Evolutionary conservation across 2,888 invertebrate species (phyloP).

Genomic region (Chrysina gloriosa): DNA sequence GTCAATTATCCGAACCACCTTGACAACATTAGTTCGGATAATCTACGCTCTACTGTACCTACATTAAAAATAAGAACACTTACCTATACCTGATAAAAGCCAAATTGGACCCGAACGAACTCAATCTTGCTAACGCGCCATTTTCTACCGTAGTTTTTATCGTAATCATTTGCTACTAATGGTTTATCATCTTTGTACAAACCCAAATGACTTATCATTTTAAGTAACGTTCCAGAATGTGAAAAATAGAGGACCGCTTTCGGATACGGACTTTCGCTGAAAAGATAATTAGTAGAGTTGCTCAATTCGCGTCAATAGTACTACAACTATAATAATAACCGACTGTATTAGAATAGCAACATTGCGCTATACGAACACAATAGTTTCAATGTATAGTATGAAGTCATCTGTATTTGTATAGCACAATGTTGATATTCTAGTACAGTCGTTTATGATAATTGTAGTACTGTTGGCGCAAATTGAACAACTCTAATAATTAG

Average conservation of each 20-base stretch:
- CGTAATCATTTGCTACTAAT: slow-evolving; percentile 70
- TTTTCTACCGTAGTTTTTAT: slow-evolving; percentile 61
- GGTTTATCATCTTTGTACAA: slow-evolving; percentile 75
- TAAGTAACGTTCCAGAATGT: slow-evolving; percentile 85
- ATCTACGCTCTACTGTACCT: neutral
- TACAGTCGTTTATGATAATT: no score
- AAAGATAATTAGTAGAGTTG: slow-evolving; percentile 45
- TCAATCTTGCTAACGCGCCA: slow-evolving; percentile 77
- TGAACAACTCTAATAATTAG: no score
- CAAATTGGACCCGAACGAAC: slow-evolving; percentile 82
- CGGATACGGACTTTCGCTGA: slow-evolving; percentile 55
- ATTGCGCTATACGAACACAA: no score
- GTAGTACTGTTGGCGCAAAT: no score
- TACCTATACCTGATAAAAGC: slow-evolving; percentile 74
- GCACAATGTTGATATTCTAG: no score
- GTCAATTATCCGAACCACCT: no score
- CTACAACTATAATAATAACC: no score
- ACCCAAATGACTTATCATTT: slow-evolving; percentile 78
- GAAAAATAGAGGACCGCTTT: slow-evolving; percentile 76
- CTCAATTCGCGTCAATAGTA: no score
- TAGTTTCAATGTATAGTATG: no score
- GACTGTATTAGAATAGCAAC: no score
- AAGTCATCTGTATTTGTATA: no score
- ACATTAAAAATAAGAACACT: slow-evolving; percentile 39
- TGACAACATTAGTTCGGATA: no score